These are phyloP conservation scores for Agrotis clavis DNA, from an alignment of 2,888 invertebrate genomes.

Conservation along the genomic window DNA sequence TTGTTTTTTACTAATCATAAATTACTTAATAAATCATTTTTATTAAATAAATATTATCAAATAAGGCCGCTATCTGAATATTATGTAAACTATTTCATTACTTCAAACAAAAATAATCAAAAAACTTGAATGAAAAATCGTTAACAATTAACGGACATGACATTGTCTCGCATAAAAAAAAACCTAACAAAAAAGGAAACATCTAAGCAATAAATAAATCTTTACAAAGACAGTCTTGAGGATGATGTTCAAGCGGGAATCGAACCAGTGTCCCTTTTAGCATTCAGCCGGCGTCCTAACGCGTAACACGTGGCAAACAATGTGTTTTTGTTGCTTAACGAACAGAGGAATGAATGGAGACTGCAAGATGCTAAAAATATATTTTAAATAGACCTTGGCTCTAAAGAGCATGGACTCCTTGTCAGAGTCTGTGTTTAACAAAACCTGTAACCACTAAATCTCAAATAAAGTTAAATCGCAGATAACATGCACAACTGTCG, in stretches of 20 bases:
- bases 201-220: slow-evolving; percentile 61
- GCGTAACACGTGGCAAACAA: slow-evolving; percentile 89
- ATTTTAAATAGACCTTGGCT: background rate
- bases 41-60: too few relatives aligned
- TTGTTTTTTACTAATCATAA: too few relatives aligned
- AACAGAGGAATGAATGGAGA: slow-evolving; percentile 73
- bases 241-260: slow-evolving; percentile 70
- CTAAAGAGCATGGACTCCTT: background rate
- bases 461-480: too few relatives aligned
- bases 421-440: background rate
- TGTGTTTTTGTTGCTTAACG: slow-evolving; percentile 85
- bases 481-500: too few relatives aligned
- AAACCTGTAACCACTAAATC: background rate
- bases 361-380: background rate
- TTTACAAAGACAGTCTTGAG: slow-evolving; percentile 58
- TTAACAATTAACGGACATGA: slow-evolving; percentile 29
- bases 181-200: slow-evolving; percentile 33
- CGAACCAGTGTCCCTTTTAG: slow-evolving; percentile 82
- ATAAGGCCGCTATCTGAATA: too few relatives aligned
- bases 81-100: background rate
- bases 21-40: too few relatives aligned
- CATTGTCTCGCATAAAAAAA: slow-evolving; percentile 23
- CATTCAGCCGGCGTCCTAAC: slow-evolving; percentile 84
- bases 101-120: background rate
- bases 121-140: slow-evolving; percentile 32